These are phyloP conservation scores for Diacarnus erythraeanus DNA, from an alignment of 37 sponge, comb jelly and placozoan species.

Conservation along the genomic window DNA sequence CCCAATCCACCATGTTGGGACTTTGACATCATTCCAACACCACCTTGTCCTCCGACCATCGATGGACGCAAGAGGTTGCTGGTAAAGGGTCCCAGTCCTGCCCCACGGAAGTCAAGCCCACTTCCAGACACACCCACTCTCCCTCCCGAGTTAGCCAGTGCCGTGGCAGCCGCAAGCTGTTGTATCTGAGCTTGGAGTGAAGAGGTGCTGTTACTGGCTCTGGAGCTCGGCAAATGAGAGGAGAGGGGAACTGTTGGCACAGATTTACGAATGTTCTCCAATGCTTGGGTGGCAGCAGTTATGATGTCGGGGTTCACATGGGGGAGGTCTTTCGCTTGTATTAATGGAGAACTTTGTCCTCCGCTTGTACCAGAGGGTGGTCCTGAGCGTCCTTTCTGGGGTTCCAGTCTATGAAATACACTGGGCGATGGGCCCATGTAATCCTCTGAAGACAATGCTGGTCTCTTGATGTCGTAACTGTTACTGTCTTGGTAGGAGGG, in stretches of 20 bases:
- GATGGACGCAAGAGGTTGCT: not conserved
- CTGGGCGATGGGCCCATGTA: not conserved
- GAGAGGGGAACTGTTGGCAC: not conserved
- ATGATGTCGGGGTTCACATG: slow-evolving; percentile 16
- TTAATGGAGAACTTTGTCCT: not conserved
- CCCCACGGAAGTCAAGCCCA: not conserved
- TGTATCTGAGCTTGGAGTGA: slow-evolving; percentile 8
- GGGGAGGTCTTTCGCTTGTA: not conserved
- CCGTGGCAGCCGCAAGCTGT: slow-evolving; percentile 13
- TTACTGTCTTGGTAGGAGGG: slow-evolving; percentile 13
- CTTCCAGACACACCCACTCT: not conserved
- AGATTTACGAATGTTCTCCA: slow-evolving; percentile 43
- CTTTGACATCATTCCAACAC: not conserved
- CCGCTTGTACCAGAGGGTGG: not conserved
- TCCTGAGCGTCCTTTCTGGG: not conserved
- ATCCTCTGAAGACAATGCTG: not conserved
- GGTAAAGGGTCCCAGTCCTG: not conserved
- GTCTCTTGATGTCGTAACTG: not conserved
- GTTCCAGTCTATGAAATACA: not conserved
- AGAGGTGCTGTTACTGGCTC: not conserved
- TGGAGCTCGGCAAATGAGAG: not conserved
- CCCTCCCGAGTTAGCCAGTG: not conserved
- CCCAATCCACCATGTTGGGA: not conserved
- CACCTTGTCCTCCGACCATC: not conserved
- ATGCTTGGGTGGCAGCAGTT: slow-evolving; percentile 37